A percentile compares a stretch with the other conserved stretches of the same genome.
These are phyloP conservation scores for Amphilophus citrinellus DNA, from an alignment of 2,113 vertebrate species.

Conservation along the genomic window DNA sequence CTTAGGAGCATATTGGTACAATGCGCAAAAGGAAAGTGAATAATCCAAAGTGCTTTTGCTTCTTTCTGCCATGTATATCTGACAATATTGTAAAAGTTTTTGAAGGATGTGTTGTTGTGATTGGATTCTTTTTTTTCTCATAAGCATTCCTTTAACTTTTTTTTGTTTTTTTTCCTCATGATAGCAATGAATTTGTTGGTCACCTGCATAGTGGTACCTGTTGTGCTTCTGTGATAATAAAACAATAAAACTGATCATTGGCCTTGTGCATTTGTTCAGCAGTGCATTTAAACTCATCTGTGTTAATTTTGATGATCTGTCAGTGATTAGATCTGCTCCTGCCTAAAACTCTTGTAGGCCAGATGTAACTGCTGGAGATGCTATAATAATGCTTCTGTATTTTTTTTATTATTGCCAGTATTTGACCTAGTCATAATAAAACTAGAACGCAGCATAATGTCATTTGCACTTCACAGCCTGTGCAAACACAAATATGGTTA, in stretches of 20 bases:
- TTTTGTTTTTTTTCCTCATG: conserved; percentile 27
- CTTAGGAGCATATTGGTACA: conserved; percentile 54
- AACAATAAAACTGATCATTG: conserved; percentile 36
- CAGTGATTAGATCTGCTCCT: no score
- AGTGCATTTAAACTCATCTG: not conserved
- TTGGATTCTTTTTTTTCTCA: conserved; percentile 32
- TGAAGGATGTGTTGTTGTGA: conserved; percentile 62
- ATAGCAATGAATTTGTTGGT: conserved; percentile 68
- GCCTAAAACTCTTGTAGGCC: not conserved
- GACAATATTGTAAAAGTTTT: conserved; percentile 60
- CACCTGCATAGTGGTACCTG: conserved; percentile 81
- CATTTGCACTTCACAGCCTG: not conserved
- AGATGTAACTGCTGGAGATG: not conserved
- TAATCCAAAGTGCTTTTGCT: conserved; percentile 73
- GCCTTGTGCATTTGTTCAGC: not conserved
- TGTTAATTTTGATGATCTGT: not conserved
- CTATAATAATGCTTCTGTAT: not conserved
- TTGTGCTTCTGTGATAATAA: conserved; percentile 85
- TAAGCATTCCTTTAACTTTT: conserved; percentile 70
- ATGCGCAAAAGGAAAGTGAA: conserved; percentile 42
- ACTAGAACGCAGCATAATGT: not conserved
- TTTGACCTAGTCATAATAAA: not conserved
- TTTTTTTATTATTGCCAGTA: not conserved
- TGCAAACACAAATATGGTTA: not conserved
- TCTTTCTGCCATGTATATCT: conserved; percentile 64